Conservation (phyloP, 2,113 vertebrate genomes). For the Asarcornis scutulata region DNA sequence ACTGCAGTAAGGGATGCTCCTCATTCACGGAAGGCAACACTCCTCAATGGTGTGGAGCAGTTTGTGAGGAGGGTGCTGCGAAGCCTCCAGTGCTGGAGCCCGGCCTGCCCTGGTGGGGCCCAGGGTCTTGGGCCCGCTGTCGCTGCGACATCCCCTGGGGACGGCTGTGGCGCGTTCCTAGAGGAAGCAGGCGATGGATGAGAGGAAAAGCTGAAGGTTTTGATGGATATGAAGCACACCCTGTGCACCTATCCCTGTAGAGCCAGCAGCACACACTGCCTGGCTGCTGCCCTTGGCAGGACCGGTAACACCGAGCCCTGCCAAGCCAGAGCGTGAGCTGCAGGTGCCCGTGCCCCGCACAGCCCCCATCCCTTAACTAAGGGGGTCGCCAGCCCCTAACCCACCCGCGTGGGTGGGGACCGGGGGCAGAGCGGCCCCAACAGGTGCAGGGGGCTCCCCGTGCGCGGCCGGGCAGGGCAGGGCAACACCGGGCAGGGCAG, state of each 20-base stretch:
- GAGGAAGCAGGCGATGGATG: not conserved
- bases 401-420: not conserved
- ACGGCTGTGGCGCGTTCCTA: rapidly evolving
- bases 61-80: not conserved
- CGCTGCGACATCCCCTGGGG: not conserved
- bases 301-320: not conserved
- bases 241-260: rapidly evolving
- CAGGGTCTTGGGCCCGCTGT: not conserved
- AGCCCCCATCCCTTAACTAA: no score
- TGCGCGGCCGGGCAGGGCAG: not conserved
- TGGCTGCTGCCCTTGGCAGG: not conserved
- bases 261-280: rapidly evolving
- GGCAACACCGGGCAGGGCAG: not conserved
- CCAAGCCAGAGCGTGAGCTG: not conserved
- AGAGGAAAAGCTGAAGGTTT: not conserved
- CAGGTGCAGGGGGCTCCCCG: not conserved
- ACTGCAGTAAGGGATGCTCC: not conserved
- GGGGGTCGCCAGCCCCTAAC: no score
- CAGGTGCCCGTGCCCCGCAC: not conserved
- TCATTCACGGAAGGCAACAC: not conserved
- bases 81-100: not conserved
- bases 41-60: not conserved
- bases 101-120: not conserved
- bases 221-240: rapidly evolving
- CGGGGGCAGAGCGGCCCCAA: not conserved